Percentiles rank a stretch among this genome's conserved stretches.
These are phyloP conservation scores for Phaedon cochleariae DNA, from an alignment of 2,888 invertebrate genomes.

Conservation along the genomic window DNA sequence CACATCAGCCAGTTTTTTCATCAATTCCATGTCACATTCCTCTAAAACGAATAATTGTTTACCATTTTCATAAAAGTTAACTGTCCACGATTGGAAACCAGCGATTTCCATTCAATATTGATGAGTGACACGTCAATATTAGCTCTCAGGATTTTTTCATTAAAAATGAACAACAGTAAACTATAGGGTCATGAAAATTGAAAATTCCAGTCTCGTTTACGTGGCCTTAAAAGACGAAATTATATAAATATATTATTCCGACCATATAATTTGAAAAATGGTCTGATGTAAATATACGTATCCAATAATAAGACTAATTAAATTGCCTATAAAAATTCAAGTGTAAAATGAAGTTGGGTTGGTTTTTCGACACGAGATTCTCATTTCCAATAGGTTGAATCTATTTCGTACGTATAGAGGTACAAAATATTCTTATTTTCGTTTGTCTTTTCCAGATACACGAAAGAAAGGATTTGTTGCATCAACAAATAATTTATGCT, in stretches of 20 bases:
- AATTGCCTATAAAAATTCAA: no score
- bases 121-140: slow-evolving; percentile 20
- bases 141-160: slow-evolving; percentile 17
- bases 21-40: not conserved
- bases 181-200: slow-evolving; percentile 6
- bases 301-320: no score
- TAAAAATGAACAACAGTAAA: slow-evolving; percentile 16
- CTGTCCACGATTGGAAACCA: slow-evolving; percentile 13
- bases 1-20: slow-evolving; percentile 2
- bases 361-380: no score
- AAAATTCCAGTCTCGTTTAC: slow-evolving; percentile 21
- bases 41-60: slow-evolving; percentile 10
- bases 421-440: no score
- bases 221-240: slow-evolving; percentile 18
- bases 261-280: not conserved
- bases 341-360: no score
- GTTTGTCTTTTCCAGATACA: no score
- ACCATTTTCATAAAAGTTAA: slow-evolving; percentile 6
- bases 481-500: no score
- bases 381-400: no score
- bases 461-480: no score
- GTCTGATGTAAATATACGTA: no score
- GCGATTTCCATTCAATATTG: slow-evolving; percentile 16
- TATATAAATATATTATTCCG: not conserved
- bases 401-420: no score